These are phyloP conservation scores for Caretta caretta DNA, from an alignment of 2,113 vertebrate genomes.

Conservation along the genomic window DNA sequence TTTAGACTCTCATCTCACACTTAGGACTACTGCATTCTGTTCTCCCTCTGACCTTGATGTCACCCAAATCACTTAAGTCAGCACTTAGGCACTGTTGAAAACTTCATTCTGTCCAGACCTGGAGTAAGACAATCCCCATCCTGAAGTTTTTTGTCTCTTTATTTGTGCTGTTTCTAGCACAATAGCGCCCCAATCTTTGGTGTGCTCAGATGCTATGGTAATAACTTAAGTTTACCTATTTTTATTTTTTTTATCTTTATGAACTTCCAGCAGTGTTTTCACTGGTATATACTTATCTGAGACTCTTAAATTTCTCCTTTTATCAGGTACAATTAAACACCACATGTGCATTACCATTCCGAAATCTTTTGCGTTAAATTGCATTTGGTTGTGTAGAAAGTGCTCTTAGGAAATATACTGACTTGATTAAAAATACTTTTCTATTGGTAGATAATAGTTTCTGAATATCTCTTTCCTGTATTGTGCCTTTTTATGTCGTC, in stretches of 20 bases:
- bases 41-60: neutral
- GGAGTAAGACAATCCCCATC: neutral
- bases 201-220: neutral
- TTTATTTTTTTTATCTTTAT: neutral
- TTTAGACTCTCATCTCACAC: neutral
- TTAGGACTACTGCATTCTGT: neutral
- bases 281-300: rapidly evolving
- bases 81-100: neutral
- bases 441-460: neutral
- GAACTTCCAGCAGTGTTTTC: neutral
- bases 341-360: neutral
- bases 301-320: neutral
- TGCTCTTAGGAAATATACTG: neutral
- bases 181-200: neutral
- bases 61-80: neutral
- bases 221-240: neutral
- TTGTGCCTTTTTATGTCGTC: neutral
- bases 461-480: neutral
- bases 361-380: neutral
- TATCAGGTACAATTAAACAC: neutral
- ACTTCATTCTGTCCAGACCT: neutral
- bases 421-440: neutral
- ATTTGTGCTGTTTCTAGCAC: neutral
- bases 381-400: neutral
- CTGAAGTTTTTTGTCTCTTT: neutral